Percentiles rank a stretch among this genome's conserved stretches.
These are phyloP conservation scores for Gonioctena quinquepunctata DNA, from an alignment of 1,140 invertebrate species.

Conservation along the genomic window DNA sequence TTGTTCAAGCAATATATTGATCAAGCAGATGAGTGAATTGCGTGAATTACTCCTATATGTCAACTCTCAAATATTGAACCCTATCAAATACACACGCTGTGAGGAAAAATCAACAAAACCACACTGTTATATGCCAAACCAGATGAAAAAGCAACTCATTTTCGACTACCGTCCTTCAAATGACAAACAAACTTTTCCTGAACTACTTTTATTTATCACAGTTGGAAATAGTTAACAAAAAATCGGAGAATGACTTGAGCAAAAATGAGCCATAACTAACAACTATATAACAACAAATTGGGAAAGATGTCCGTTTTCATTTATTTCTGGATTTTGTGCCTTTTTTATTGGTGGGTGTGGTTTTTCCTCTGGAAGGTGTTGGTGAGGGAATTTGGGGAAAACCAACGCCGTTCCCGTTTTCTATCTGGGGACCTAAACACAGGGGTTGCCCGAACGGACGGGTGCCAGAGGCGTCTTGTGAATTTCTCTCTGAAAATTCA, in stretches of 20 bases:
- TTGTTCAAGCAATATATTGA: too few relatives aligned
- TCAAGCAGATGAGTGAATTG: too few relatives aligned
- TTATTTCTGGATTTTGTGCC: slow-evolving; percentile 42
- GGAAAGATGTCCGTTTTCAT: slow-evolving; percentile 33
- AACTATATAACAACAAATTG: slow-evolving; percentile 5
- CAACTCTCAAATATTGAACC: background rate
- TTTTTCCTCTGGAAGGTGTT: slow-evolving; percentile 47
- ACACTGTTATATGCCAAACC: background rate
- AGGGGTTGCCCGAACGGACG: slow-evolving; percentile 77
- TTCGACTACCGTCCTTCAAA: background rate
- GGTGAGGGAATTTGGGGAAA: slow-evolving; percentile 56
- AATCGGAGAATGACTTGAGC: background rate
- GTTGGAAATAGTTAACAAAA: slow-evolving; percentile 28
- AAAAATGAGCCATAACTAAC: background rate
- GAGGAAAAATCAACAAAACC: background rate
- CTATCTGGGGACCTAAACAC: slow-evolving; percentile 59
- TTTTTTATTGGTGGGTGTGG: slow-evolving; percentile 31
- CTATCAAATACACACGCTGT: background rate
- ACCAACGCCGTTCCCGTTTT: slow-evolving; percentile 59
- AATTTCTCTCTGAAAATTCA: slow-evolving; percentile 51
- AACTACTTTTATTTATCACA: slow-evolving; percentile 39
- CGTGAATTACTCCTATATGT: too few relatives aligned
- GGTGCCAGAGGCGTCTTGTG: slow-evolving; percentile 65
- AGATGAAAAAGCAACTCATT: background rate
- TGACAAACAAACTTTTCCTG: slow-evolving; percentile 1